Evolutionary conservation across 2,797 vertebrate species (phyloP).

Genomic region (Craterocephalus amniculus): DNA sequence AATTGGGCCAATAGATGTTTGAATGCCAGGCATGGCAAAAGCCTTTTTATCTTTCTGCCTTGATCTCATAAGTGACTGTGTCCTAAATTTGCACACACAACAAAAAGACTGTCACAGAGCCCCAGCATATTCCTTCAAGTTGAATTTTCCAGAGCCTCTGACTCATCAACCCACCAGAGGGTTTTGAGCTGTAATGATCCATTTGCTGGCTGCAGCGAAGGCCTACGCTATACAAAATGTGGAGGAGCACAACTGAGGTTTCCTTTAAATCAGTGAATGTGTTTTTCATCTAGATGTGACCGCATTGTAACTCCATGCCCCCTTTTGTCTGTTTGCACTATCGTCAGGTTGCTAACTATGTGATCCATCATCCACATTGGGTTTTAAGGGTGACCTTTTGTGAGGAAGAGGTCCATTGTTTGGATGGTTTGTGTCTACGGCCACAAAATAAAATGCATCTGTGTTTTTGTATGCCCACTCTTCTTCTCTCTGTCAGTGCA

Average conservation of each 20-base stretch:
- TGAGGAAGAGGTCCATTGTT: constrained; percentile 57
- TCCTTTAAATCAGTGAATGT: constrained; percentile 29
- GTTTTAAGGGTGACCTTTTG: constrained; percentile 59
- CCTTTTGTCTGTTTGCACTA: constrained; percentile 37
- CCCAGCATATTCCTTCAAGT: constrained; percentile 22
- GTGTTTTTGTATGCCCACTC: constrained; percentile 48
- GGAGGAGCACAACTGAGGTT: constrained; percentile 33
- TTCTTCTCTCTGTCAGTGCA: constrained; percentile 46
- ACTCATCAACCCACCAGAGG: constrained; percentile 54
- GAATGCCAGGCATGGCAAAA: constrained; percentile 16
- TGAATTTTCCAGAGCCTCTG: constrained; percentile 49
- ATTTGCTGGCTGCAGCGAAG: constrained; percentile 24
- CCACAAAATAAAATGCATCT: constrained; percentile 34
- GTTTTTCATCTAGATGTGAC: constrained; percentile 32
- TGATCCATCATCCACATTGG: constrained; percentile 67
- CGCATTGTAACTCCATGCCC: constrained; percentile 19
- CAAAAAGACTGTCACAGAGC: constrained; percentile 45
- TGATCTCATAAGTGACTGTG: constrained; percentile 16
- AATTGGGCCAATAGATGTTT: neutral
- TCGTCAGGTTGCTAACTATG: constrained; percentile 48
- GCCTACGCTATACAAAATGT: constrained; percentile 39
- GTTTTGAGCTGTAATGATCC: constrained; percentile 42
- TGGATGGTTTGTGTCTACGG: constrained; percentile 36
- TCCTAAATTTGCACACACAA: constrained; percentile 21
- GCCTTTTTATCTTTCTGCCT: constrained; percentile 24